These are phyloP conservation scores for Danaus plexippus DNA, from an alignment of 1,140 invertebrate species.

Conservation along the genomic window DNA sequence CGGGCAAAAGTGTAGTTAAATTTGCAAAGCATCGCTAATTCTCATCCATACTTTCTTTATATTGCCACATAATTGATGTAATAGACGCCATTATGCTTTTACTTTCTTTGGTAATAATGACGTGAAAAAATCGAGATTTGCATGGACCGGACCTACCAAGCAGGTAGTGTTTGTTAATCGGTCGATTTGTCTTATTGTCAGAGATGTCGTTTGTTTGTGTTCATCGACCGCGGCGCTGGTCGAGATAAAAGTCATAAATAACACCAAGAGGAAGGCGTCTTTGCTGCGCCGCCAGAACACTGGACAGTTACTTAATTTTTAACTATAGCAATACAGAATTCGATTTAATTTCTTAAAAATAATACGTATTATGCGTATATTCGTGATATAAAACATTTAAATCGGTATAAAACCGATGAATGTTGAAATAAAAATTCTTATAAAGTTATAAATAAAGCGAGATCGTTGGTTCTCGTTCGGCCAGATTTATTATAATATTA, in stretches of 20 bases:
- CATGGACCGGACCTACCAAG: constrained; percentile 54
- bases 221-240: constrained; percentile 59
- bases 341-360: constrained; percentile 3
- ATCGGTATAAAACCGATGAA: constrained; percentile 1
- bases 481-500: constrained; percentile 69
- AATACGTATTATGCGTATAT: background rate
- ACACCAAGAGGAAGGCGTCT: constrained; percentile 63
- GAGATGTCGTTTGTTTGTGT: constrained; percentile 64
- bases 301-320: constrained; percentile 28
- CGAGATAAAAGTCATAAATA: constrained; percentile 69
- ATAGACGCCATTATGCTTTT: constrained; percentile 48
- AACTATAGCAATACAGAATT: constrained; percentile 8
- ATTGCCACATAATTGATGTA: constrained; percentile 4
- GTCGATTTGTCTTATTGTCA: constrained; percentile 70
- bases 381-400: constrained; percentile 2
- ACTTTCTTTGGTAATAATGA: constrained; percentile 57
- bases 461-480: constrained; percentile 30
- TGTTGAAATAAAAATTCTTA: background rate
- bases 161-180: constrained; percentile 67
- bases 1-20: too few species aligned
- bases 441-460: constrained; percentile 19
- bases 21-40: too few species aligned
- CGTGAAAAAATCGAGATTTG: constrained; percentile 48
- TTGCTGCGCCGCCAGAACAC: constrained; percentile 48
- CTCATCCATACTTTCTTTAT: constrained; percentile 38